A percentile compares a stretch with the other conserved stretches of the same genome.
Conservation (phyloP, 2,888 invertebrate genomes). For the Penaeus monodon region DNA sequence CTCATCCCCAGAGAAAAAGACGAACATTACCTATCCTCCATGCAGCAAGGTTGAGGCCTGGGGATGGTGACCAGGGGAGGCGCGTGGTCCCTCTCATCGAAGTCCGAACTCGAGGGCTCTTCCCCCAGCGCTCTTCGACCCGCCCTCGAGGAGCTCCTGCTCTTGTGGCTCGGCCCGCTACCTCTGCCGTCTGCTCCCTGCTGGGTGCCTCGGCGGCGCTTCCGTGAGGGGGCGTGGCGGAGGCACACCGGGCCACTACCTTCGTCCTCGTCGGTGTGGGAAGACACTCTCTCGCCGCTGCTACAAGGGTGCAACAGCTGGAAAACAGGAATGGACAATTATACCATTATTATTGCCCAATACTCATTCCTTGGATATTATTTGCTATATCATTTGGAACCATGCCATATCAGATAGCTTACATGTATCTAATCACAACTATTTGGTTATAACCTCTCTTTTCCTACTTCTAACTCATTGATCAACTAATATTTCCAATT, state of each 20-base stretch:
- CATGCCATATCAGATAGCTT: no score
- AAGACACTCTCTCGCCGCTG: constrained; percentile 25
- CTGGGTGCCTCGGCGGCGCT: constrained; percentile 39
- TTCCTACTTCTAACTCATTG: no score
- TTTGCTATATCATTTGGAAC: no score
- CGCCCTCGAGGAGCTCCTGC: constrained; percentile 10
- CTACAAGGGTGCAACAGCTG: constrained; percentile 32
- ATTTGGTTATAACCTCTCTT: no score
- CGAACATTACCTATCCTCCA: constrained; percentile 25
- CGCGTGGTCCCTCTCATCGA: constrained; percentile 50
- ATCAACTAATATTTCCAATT: no score
- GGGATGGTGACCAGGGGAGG: constrained; percentile 43
- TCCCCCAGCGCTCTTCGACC: background rate
- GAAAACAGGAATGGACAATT: background rate
- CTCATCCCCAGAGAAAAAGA: background rate
- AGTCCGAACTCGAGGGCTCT: constrained; percentile 44
- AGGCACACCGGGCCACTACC: constrained; percentile 7
- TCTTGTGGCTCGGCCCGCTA: no score
- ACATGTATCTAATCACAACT: no score
- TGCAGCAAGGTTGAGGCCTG: constrained; percentile 38
- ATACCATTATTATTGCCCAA: no score
- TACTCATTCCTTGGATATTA: no score
- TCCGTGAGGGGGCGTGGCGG: constrained; percentile 32
- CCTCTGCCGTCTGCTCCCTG: no score
- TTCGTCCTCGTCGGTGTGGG: constrained; percentile 48